phyloP scores from a whole-genome alignment of 2,797 vertebrate species.

The Megalops cyprinoides region DNA sequence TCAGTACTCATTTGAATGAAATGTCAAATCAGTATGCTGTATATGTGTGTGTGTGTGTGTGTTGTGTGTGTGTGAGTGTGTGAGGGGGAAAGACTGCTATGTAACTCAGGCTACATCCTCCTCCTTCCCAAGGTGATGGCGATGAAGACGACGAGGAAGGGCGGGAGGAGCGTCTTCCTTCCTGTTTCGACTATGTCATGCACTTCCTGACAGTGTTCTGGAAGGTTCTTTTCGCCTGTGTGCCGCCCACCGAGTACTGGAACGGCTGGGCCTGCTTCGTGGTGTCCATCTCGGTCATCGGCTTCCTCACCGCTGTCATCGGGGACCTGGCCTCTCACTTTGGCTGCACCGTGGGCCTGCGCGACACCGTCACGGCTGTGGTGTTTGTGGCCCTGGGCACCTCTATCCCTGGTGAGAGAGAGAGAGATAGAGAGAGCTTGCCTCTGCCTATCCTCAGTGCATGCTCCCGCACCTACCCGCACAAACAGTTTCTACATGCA shows the following conservation, averaged over 20 bases:
- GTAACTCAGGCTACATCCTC: not conserved
- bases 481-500: too few species aligned
- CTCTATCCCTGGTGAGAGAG: conserved; percentile 83
- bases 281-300: conserved; percentile 83
- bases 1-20: too few species aligned
- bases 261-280: conserved; percentile 94
- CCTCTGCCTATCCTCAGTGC: not conserved
- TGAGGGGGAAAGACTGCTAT: not conserved
- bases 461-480: not conserved
- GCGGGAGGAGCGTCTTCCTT: conserved; percentile 78
- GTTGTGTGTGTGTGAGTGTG: too few species aligned
- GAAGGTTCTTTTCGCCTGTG: conserved; percentile 89
- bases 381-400: conserved; percentile 93
- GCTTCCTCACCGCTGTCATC: conserved; percentile 82
- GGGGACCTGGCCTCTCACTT: conserved; percentile 94
- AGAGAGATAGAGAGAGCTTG: too few species aligned
- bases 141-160: conserved; percentile 87
- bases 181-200: conserved; percentile 91
- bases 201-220: conserved; percentile 90
- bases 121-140: conserved; percentile 66
- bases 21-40: too few species aligned
- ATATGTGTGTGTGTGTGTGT: too few species aligned
- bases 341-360: conserved; percentile 90
- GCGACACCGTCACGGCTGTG: conserved; percentile 90
- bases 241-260: conserved; percentile 89